Evolutionary conservation across 2,113 vertebrate species (phyloP), one percentile per base, ranked within the genome.

Genomic region (Dicerorhinus sumatrensis): DNA sequence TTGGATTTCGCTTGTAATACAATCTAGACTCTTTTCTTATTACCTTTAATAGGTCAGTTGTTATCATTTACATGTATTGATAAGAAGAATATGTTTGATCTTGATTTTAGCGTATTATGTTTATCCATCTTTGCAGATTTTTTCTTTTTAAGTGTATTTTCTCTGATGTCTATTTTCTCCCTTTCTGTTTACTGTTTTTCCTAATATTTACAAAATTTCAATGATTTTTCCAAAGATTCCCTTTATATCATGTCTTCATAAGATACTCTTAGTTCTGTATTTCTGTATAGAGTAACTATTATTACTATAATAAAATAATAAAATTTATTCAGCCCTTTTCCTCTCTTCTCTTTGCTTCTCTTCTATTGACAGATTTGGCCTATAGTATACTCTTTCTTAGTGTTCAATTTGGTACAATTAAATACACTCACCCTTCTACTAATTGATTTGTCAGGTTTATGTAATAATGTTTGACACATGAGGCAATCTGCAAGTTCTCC

Each of bases 61-160:
- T 54, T 73, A 48, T 62, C 10, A 75, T 39, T 90, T 88, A 63
- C 10, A 89, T 65, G 51, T 56, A 82, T 42, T 60, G 39, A 86
- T 67, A 69, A 60, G 21, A 81, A 21, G 33, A 62, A 39, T 85
- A 70, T 46, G 29, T 91, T 65, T 91, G 11, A 67, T 82, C 42
- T 94, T 87, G 33, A 25, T 75, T 94, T 88, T 92, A 54, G 51
- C 27, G 54, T n/a, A 48, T 81, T 91, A 79, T 69, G 20, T 73
- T 39, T 42, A 81, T 25, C 13, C 6, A 91, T 51, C 20, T 91
- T 91, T 51, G 17, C 2, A n/a, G 5, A 2, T 8, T 21, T 25
- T 33, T 10, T 36, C 5, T 60, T 31, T 72, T 58, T 60, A 51
- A 63, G 20, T 62, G 1, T 62, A 62, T 70, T 75, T 84, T 42